Evolutionary conservation across 2,797 vertebrate species (phyloP).

Genomic region (Perodicticus potto): DNA sequence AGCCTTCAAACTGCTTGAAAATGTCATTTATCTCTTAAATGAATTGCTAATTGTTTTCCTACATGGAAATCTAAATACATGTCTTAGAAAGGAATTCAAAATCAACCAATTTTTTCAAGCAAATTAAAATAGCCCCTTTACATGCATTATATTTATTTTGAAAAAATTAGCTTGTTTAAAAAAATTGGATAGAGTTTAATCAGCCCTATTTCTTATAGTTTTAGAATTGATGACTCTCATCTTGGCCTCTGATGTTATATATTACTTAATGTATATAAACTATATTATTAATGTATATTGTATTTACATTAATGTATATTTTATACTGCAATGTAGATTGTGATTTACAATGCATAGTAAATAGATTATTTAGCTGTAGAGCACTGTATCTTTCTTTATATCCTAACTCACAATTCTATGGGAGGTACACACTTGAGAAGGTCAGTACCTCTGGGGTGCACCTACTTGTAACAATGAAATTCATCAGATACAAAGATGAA

Average conservation of each 20-base stretch:
- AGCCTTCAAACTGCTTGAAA: constrained; percentile 52
- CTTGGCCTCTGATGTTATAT: background rate
- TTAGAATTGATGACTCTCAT: background rate
- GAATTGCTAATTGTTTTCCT: constrained; percentile 33
- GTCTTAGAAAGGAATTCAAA: constrained; percentile 38
- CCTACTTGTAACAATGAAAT: background rate
- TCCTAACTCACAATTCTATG: background rate
- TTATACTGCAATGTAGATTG: background rate
- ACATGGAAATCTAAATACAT: constrained; percentile 38
- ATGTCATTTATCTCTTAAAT: constrained; percentile 59
- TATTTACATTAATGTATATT: background rate
- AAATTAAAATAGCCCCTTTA: constrained; percentile 55
- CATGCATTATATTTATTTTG: background rate
- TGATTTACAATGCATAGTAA: background rate
- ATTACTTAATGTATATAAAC: constrained; percentile 25
- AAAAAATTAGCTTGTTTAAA: constrained; percentile 50
- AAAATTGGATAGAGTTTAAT: background rate
- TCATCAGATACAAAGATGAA: background rate
- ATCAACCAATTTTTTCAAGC: constrained; percentile 28
- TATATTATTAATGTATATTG: background rate
- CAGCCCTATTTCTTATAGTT: background rate
- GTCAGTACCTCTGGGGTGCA: background rate
- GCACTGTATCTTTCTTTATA: background rate
- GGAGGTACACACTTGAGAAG: background rate
- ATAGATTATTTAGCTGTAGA: background rate